Evolutionary conservation across 2,888 invertebrate genomes (phyloP), one percentile per base, ranked within the genome.

Genomic region (Leucoma salicis): DNA sequence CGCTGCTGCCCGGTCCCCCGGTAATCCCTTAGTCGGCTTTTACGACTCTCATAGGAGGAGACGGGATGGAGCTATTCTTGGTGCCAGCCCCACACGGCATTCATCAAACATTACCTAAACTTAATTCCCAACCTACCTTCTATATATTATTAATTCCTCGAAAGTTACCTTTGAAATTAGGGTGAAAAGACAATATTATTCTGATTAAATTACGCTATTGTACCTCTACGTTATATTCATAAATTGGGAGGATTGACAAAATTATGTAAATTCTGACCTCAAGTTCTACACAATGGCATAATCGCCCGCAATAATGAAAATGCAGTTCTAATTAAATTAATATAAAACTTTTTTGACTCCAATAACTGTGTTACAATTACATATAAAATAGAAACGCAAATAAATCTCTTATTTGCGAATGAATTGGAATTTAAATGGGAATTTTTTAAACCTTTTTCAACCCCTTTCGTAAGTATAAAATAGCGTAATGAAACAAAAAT

Each of bases 401-500:
- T n/a, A n/a, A n/a, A n/a, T n/a, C n/a, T n/a, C n/a, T n/a, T n/a
- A n/a, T n/a, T n/a, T n/a, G n/a, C n/a, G n/a, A n/a, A n/a, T n/a
- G n/a, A n/a, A n/a, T n/a, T n/a, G n/a, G n/a, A n/a, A n/a, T n/a
- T n/a, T n/a, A n/a, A n/a, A n/a, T n/a, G n/a, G n/a, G n/a, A n/a
- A n/a, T n/a, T 16, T 21, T 8, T 21, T 21, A 21, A 1, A 21
- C 5, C 21, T 21, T 21, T 8, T 4, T 21, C 6, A 21, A 21
- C 5, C 21, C 3, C 1, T 21, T 21, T 6, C 21, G 21, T 21
- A 21, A 21, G 6, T 21, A 8, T 21, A 21, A 5, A 8, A 21
- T 8, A 21, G 21, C 8, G 21, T 14, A 39, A 43, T 58, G 25
- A 48, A 54, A 48, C 42, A 43, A 39, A 45, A 25, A 31, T 37